Evolutionary conservation across 2,797 vertebrate species (phyloP).

Genomic region (Salmo trutta): DNA sequence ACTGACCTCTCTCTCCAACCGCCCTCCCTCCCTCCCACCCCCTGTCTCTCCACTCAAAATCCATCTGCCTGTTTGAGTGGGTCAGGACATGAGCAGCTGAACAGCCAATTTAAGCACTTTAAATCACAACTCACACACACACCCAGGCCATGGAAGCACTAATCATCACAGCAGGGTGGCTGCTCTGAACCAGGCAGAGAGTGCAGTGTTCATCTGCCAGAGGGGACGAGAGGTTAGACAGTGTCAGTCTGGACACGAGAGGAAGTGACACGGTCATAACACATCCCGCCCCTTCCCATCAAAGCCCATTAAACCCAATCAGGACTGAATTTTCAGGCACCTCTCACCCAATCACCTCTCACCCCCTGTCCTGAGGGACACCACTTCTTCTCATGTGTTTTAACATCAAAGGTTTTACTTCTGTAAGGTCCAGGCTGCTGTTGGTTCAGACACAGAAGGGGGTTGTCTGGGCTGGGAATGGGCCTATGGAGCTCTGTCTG

Average conservation of each 20-base stretch:
- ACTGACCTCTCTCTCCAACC: not conserved
- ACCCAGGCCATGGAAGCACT: constrained; percentile 54
- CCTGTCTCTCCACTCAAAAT: not conserved
- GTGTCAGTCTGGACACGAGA: constrained; percentile 32
- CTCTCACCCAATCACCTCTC: constrained; percentile 33
- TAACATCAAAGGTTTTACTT: constrained; percentile 31
- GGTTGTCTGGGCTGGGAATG: constrained; percentile 38
- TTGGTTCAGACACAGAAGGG: constrained; percentile 57
- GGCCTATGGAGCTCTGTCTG: constrained; percentile 21
- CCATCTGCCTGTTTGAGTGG: not conserved
- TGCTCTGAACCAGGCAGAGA: constrained; percentile 45
- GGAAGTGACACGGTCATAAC: constrained; percentile 34
- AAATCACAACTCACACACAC: constrained; percentile 30
- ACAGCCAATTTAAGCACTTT: constrained; percentile 3
- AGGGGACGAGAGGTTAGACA: constrained; percentile 23
- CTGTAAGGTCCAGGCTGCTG: not conserved
- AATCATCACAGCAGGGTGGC: constrained; percentile 65
- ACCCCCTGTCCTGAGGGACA: constrained; percentile 13
- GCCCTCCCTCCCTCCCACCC: not conserved
- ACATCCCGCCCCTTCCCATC: constrained; percentile 13
- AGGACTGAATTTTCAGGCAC: constrained; percentile 51
- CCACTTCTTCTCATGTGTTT: constrained; percentile 30
- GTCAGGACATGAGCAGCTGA: constrained; percentile 1
- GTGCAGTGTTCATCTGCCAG: constrained; percentile 40
- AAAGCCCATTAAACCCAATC: constrained; percentile 24